A percentile compares a stretch with the other conserved stretches of the same genome.
Conservation (phyloP, 2,797 vertebrate species). For the Steatocranus sp. region DNA sequence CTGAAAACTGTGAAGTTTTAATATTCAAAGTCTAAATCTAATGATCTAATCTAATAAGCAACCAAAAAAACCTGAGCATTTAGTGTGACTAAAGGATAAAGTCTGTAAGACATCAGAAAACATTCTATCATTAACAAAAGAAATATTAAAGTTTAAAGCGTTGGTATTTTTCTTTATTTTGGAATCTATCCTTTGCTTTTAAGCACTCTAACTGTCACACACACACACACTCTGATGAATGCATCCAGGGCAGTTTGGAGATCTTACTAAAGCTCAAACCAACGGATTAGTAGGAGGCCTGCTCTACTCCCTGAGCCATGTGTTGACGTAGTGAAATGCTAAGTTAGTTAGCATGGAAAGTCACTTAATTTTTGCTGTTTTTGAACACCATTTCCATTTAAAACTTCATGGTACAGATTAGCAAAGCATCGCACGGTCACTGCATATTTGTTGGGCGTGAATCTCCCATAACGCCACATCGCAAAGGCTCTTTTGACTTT, state of each 20-base stretch:
- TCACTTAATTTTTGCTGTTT: not conserved
- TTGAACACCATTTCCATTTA: not conserved
- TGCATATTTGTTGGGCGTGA: not conserved
- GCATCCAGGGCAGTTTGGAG: not conserved
- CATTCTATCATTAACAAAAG: not conserved
- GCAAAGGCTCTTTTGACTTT: not conserved
- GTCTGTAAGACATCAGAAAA: not conserved
- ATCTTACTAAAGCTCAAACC: not conserved
- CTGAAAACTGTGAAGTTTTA: not conserved
- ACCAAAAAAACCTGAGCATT: not conserved
- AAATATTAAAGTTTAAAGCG: not conserved
- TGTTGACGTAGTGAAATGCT: not conserved
- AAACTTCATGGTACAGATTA: not conserved
- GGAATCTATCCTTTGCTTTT: not conserved
- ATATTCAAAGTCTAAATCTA: not conserved
- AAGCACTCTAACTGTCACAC: not conserved
- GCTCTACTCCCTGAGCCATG: not conserved
- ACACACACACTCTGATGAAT: not conserved
- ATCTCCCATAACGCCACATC: not conserved
- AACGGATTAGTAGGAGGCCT: not conserved
- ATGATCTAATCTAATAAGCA: not conserved
- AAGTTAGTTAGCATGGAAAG: not conserved
- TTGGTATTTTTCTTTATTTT: not conserved
- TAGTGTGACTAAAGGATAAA: not conserved
- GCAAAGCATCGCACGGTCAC: accelerated